Evolutionary conservation across 2,888 invertebrate genomes (phyloP), one percentile per base, ranked within the genome.

Genomic region (Phlogophora meticulosa): DNA sequence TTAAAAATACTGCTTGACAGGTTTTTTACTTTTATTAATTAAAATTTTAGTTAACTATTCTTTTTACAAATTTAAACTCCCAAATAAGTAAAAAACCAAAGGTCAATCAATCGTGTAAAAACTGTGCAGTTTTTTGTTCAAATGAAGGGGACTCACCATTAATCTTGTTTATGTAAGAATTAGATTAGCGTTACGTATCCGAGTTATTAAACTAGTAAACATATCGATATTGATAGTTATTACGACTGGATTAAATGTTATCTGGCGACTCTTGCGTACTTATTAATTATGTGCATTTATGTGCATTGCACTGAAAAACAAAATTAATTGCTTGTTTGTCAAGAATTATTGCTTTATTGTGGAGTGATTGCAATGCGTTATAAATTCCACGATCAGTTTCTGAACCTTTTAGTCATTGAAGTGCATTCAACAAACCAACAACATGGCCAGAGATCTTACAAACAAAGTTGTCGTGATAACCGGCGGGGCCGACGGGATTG

Each of bases 401-500:
- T n/a, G 15, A 42, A 36, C 20, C 17, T 24, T 11, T 46, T 57
- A 76, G 62, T 71, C 22, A 32, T 43, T 13, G 7, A 49, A 49
- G 51, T 46, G 49, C 60, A 61, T 46, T 45, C 34, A 22, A 62
- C 13, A 22, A 32, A 56, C 28, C 9, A 24, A 49, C 38, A 77
- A n/a, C 32, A 83, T 86, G 82, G 76, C 72, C 4, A 73, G 57
- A 60, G 66, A 80, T n/a, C 49, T 85, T 7, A 78, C 79, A 17
- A 78, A 82, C 53, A 87, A 86, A 76, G 74, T 82, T 4, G 81
- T 83, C 4, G 83, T 87, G 0, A 73, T 96, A 22, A 96, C 96
- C 1, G 96, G 96, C 0, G 96, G 92, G 34, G 96, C 96, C 0
- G 88, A 90, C 15, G 96, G 96, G 0, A 95, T 96, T 34, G 96